Evolutionary conservation across 2,113 vertebrate species (phyloP).

Genomic region (Siniperca knerii): DNA sequence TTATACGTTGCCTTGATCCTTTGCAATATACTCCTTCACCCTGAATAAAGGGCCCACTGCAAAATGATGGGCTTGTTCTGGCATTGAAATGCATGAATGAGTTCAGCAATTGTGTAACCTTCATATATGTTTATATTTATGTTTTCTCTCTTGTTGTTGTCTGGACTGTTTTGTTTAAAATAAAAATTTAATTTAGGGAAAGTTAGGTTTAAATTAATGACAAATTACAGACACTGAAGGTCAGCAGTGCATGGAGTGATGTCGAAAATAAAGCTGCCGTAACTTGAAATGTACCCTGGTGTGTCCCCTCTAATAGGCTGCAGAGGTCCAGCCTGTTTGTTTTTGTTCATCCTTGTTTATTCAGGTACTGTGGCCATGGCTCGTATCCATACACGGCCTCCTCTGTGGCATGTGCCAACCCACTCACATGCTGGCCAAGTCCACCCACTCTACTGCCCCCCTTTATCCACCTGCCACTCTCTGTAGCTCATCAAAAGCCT

Average conservation of each 20-base stretch:
- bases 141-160: background rate
- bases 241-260: conserved; percentile 15
- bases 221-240: background rate
- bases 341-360: conserved; percentile 61
- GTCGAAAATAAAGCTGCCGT: conserved; percentile 22
- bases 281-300: conserved; percentile 3
- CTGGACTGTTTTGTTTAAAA: background rate
- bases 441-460: conserved; percentile 47
- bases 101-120: background rate
- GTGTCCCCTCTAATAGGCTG: conserved; percentile 7
- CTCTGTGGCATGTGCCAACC: conserved; percentile 61
- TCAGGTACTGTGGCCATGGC: conserved; percentile 60
- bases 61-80: background rate
- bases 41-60: background rate
- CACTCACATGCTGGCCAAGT: conserved; percentile 63
- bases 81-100: background rate
- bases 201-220: background rate
- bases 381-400: conserved; percentile 22
- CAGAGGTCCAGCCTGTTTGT: conserved; percentile 46
- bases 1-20: background rate
- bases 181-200: background rate
- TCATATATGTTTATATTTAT: background rate
- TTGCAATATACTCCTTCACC: background rate
- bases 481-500: conserved; percentile 54
- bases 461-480: conserved; percentile 69